Evolutionary conservation across 2,797 vertebrate genomes (phyloP).

Genomic region (Avahi laniger): DNA sequence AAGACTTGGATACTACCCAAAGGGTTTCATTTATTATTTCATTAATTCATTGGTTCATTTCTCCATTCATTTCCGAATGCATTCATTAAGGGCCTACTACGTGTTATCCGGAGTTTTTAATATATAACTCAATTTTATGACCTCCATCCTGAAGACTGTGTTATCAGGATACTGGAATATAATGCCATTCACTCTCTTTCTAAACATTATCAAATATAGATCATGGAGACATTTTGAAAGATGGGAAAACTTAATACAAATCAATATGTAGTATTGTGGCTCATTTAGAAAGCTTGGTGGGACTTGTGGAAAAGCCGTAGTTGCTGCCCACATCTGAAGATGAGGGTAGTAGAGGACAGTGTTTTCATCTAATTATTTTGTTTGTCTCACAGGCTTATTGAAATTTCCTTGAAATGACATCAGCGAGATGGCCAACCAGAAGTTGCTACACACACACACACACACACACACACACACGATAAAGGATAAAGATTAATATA

Average conservation of each 20-base stretch:
- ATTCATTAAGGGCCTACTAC: not conserved
- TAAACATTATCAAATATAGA: not conserved
- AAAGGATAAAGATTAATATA: no score
- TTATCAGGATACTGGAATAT: not conserved
- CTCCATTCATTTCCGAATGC: not conserved
- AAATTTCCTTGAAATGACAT: not conserved
- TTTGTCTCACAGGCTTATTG: not conserved
- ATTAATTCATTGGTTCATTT: not conserved
- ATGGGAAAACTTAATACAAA: not conserved
- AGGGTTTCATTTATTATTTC: not conserved
- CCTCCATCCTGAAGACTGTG: not conserved
- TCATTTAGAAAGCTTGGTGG: not conserved
- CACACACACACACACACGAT: no score
- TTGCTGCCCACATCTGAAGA: not conserved
- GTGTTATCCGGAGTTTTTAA: not conserved
- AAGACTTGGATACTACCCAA: not conserved
- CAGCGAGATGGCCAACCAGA: not conserved
- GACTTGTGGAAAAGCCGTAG: not conserved
- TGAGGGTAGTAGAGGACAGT: not conserved
- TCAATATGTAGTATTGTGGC: not conserved
- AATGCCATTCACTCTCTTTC: not conserved
- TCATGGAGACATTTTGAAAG: not conserved
- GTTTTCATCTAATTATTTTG: not conserved
- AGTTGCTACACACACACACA: not conserved
- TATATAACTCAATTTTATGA: not conserved